Evolutionary conservation across 2,888 invertebrate species (phyloP).

Genomic region (Ectropis crepuscularia): DNA sequence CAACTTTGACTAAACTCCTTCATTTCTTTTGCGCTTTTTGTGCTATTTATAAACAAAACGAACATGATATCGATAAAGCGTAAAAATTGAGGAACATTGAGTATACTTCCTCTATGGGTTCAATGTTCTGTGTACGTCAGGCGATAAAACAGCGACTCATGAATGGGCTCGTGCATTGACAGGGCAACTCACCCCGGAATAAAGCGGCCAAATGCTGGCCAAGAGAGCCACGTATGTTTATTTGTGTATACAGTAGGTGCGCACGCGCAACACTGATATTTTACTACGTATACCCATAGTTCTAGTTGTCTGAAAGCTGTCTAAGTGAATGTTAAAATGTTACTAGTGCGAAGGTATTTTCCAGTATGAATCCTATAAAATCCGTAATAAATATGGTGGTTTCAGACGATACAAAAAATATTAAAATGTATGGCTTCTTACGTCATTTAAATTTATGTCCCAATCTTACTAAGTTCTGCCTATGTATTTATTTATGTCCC

Average conservation of each 20-base stretch:
- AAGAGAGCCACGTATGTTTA: slow-evolving; percentile 34
- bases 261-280: background rate
- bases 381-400: too few species aligned
- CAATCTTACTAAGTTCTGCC: too few species aligned
- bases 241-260: slow-evolving; percentile 23
- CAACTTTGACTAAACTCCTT: too few species aligned
- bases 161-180: slow-evolving; percentile 76
- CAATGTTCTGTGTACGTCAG: slow-evolving; percentile 78
- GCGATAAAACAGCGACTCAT: slow-evolving; percentile 76
- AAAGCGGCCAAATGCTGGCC: slow-evolving; percentile 49
- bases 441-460: too few species aligned
- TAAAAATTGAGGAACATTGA: slow-evolving; percentile 73
- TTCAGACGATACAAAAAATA: too few species aligned
- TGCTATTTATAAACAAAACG: slow-evolving; percentile 48
- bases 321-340: too few species aligned
- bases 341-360: too few species aligned
- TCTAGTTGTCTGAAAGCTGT: too few species aligned
- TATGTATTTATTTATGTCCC: too few species aligned
- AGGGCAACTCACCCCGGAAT: slow-evolving; percentile 74
- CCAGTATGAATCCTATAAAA: too few species aligned
- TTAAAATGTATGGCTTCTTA: too few species aligned
- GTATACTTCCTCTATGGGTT: slow-evolving; percentile 78
- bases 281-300: too few species aligned
- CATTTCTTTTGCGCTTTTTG: slow-evolving; percentile 9
- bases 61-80: slow-evolving; percentile 57